These are phyloP conservation scores for Orcinus orca DNA, from an alignment of 2,113 vertebrate species.

Conservation along the genomic window DNA sequence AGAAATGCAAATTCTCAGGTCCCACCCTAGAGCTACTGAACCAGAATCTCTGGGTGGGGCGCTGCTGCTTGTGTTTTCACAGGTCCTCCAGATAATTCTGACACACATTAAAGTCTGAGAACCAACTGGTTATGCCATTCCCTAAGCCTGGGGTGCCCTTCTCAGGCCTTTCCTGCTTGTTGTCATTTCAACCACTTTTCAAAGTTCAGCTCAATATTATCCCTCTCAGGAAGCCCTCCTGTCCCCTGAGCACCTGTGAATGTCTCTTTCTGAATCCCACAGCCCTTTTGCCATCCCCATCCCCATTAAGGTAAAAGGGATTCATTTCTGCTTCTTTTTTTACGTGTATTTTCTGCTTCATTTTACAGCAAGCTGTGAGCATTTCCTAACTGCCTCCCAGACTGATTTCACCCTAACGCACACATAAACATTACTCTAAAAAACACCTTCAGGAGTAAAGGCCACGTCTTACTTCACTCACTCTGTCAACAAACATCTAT, in stretches of 20 bases:
- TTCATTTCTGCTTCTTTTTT: neutral
- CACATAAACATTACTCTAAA: neutral
- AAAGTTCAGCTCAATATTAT: neutral
- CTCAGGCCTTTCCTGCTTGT: neutral
- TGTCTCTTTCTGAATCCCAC: neutral
- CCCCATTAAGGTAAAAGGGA: neutral
- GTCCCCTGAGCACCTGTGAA: neutral
- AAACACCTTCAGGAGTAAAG: neutral
- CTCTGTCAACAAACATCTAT: neutral
- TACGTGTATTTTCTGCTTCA: neutral
- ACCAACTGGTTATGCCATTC: neutral
- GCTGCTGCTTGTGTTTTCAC: neutral
- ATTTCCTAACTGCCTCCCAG: neutral
- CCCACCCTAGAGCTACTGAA: neutral
- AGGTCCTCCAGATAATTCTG: neutral
- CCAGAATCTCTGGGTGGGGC: neutral
- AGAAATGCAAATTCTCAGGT: neutral
- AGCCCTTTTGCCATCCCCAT: neutral
- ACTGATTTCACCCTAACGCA: neutral
- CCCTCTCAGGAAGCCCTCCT: neutral
- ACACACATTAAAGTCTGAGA: neutral
- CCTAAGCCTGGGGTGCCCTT: neutral
- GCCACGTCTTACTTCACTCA: neutral
- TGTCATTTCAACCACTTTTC: neutral
- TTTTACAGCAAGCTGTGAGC: neutral